A percentile compares a stretch with the other conserved stretches of the same genome.
phyloP scores from a whole-genome alignment of 2,888 invertebrate genomes.

The Leptinotarsa rubiginosa region DNA sequence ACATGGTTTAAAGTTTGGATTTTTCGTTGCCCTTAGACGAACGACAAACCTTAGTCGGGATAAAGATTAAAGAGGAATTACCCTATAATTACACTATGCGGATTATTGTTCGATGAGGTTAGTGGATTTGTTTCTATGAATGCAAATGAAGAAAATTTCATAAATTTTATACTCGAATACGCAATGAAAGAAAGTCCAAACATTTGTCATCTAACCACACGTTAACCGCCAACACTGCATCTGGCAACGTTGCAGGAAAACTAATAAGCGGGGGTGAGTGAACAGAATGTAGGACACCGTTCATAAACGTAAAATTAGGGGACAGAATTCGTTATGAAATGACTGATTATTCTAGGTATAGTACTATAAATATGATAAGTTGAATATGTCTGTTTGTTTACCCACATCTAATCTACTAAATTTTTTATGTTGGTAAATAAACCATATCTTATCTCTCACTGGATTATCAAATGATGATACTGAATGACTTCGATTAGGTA shows the following conservation, averaged over 20 bases:
- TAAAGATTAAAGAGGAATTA: too few relatives aligned
- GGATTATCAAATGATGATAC: slow-evolving; percentile 6
- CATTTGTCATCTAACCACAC: background rate
- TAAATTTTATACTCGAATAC: too few relatives aligned
- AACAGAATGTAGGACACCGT: slow-evolving; percentile 36
- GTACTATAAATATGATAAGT: slow-evolving; percentile 12
- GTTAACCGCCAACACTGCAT: background rate
- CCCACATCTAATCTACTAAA: slow-evolving; percentile 24
- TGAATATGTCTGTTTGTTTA: background rate
- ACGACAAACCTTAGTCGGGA: too few relatives aligned
- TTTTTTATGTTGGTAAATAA: slow-evolving; percentile 26
- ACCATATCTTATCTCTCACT: slow-evolving; percentile 19
- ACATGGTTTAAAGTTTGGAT: too few relatives aligned
- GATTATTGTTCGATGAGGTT: too few relatives aligned
- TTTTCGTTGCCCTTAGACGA: too few relatives aligned
- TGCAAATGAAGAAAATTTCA: too few relatives aligned
- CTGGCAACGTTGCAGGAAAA: slow-evolving; percentile 22
- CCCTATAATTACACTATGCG: too few relatives aligned
- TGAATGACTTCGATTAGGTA: slow-evolving; percentile 20
- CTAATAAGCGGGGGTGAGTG: slow-evolving; percentile 29
- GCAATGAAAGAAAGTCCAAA: too few relatives aligned
- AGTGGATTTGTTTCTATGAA: too few relatives aligned
- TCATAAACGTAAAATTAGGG: slow-evolving; percentile 10
- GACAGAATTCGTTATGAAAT: slow-evolving; percentile 17
- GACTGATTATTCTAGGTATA: slow-evolving; percentile 26